Evolutionary conservation across 2,113 vertebrate genomes (phyloP).

Genomic region (Atrichornis clamosus): DNA sequence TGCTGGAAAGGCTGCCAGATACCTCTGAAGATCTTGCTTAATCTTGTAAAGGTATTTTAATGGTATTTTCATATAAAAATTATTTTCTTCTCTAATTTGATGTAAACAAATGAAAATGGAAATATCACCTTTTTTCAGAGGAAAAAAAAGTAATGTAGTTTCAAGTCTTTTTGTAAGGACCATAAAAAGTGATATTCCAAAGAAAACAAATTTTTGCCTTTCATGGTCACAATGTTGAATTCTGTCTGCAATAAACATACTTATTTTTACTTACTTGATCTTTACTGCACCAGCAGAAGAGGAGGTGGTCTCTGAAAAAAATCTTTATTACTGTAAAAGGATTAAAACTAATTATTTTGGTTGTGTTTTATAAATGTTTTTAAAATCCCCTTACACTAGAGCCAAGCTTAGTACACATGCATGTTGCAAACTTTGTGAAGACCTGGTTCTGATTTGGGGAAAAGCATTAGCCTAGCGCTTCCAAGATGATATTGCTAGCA

Average conservation of each 20-base stretch:
- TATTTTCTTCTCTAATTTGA: neutral
- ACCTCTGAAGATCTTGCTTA: neutral
- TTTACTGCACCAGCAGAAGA: neutral
- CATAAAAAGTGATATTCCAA: neutral
- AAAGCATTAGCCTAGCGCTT: neutral
- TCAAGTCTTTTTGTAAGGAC: neutral
- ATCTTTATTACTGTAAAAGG: neutral
- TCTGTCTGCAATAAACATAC: neutral
- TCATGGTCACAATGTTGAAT: neutral
- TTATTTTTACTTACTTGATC: neutral
- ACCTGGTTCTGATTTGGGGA: neutral
- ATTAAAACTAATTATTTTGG: neutral
- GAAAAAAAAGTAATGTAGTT: neutral
- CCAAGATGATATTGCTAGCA: neutral
- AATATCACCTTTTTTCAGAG: neutral
- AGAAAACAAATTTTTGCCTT: neutral
- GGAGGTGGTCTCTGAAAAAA: neutral
- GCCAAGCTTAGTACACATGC: neutral
- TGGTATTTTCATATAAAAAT: neutral
- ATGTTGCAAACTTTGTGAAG: neutral
- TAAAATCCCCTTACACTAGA: neutral
- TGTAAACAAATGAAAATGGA: neutral
- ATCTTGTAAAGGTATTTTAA: neutral
- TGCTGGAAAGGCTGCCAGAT: neutral
- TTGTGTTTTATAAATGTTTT: neutral